These are phyloP conservation scores for Gadus chalcogrammus DNA, from an alignment of 2,113 vertebrate genomes.

Conservation along the genomic window DNA sequence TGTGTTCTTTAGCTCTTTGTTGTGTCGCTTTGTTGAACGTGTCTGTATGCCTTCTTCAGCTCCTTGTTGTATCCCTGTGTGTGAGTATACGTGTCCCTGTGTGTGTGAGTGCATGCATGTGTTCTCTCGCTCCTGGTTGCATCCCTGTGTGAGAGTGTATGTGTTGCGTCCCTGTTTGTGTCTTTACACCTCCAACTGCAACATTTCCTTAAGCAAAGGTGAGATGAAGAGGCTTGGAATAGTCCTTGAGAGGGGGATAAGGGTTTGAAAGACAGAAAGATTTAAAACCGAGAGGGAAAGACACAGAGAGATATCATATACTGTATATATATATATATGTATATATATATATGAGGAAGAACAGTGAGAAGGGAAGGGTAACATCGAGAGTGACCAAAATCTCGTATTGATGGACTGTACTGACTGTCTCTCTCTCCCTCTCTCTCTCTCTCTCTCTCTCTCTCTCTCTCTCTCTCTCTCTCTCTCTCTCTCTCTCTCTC, in stretches of 20 bases:
- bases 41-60: conserved; percentile 7
- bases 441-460: conserved; percentile 52
- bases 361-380: conserved; percentile 61
- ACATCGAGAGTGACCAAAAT: conserved; percentile 60
- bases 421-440: conserved; percentile 38
- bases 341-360: conserved; percentile 43
- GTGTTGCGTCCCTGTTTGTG: neutral
- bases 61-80: no score
- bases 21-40: neutral
- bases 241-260: no score
- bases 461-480: conserved; percentile 11
- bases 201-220: no score
- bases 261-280: no score
- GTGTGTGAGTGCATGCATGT: conserved; percentile 2
- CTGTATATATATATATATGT: no score
- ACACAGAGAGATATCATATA: conserved; percentile 54
- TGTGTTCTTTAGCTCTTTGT: no score
- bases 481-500: conserved; percentile 48
- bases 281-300: conserved; percentile 18
- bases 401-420: conserved; percentile 68
- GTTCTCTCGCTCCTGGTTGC: neutral
- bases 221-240: no score
- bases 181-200: no score
- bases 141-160: conserved; percentile 23
- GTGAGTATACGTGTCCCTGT: neutral